Percentiles rank a stretch among this genome's conserved stretches.
Conservation (phyloP, 2,888 invertebrate species). For the Amiota mariae region DNA sequence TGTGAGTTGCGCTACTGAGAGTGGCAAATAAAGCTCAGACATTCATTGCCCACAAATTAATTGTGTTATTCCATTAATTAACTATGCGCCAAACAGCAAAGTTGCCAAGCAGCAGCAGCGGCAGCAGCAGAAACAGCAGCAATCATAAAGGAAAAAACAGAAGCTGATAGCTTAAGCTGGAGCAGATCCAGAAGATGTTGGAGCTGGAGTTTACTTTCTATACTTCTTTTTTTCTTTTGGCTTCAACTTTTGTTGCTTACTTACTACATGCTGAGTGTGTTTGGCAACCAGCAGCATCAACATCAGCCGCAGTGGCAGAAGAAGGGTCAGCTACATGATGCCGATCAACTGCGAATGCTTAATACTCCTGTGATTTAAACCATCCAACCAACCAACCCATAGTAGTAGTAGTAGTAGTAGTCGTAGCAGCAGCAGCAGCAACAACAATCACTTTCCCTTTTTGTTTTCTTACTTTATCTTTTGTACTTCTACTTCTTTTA, state of each 20-base stretch:
- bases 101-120: slow-evolving; percentile 39
- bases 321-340: too few relatives aligned
- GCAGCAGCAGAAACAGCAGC: not conserved
- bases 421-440: too few relatives aligned
- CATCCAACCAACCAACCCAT: too few relatives aligned
- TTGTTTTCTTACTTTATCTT: too few relatives aligned
- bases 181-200: not conserved
- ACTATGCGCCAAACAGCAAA: slow-evolving; percentile 65
- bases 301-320: too few relatives aligned
- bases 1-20: slow-evolving; percentile 1
- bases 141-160: not conserved
- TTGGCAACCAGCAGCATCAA: too few relatives aligned
- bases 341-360: too few relatives aligned
- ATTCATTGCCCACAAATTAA: slow-evolving; percentile 70
- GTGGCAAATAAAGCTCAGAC: slow-evolving; percentile 67
- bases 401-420: too few relatives aligned
- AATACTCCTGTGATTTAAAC: too few relatives aligned
- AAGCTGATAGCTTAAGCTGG: not conserved
- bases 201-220: not conserved
- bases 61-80: slow-evolving; percentile 70
- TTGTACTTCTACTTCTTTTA: too few relatives aligned
- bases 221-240: not conserved
- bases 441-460: too few relatives aligned
- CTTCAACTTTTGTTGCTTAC: not conserved
- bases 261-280: too few relatives aligned